These are phyloP conservation scores for Thumatha senex DNA, from an alignment of 2,888 invertebrate genomes.

Conservation along the genomic window DNA sequence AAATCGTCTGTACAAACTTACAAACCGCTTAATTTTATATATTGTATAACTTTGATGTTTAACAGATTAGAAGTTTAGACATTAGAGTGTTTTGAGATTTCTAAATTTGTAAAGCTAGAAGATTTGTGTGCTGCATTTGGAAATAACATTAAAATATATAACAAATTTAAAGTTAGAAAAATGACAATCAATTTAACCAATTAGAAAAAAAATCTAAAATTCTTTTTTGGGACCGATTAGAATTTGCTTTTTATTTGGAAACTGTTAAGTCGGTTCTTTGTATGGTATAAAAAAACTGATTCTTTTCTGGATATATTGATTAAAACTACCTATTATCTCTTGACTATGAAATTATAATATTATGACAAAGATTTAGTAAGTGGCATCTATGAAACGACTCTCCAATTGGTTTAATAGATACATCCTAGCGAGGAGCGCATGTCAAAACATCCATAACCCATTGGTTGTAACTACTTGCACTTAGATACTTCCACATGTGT, in stretches of 20 bases:
- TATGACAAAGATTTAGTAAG: constrained; percentile 23
- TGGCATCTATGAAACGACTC: constrained; percentile 9
- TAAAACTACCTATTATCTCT: neutral
- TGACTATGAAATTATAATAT: constrained; percentile 27
- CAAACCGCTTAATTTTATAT: constrained; percentile 1
- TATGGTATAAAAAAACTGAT: too few relatives aligned
- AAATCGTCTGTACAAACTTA: constrained; percentile 28
- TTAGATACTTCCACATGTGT: constrained; percentile 63
- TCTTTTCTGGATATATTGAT: too few relatives aligned
- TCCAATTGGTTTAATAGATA: constrained; percentile 65
- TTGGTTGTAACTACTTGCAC: constrained; percentile 57
- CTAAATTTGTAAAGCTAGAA: neutral
- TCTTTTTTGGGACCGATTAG: too few relatives aligned
- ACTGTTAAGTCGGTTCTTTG: too few relatives aligned
- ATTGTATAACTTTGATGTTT: neutral
- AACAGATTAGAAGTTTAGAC: neutral
- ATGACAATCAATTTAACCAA: too few relatives aligned
- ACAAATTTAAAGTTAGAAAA: too few relatives aligned
- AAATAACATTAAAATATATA: too few relatives aligned
- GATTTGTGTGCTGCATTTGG: too few relatives aligned
- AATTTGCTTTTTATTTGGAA: too few relatives aligned
- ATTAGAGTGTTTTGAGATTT: neutral
- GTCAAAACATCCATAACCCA: constrained; percentile 72
- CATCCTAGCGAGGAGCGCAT: constrained; percentile 62
- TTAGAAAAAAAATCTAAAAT: too few relatives aligned